Base-by-base conservation (phyloP, 2,888 invertebrate species). In the Stenodema calcarata region DNA sequence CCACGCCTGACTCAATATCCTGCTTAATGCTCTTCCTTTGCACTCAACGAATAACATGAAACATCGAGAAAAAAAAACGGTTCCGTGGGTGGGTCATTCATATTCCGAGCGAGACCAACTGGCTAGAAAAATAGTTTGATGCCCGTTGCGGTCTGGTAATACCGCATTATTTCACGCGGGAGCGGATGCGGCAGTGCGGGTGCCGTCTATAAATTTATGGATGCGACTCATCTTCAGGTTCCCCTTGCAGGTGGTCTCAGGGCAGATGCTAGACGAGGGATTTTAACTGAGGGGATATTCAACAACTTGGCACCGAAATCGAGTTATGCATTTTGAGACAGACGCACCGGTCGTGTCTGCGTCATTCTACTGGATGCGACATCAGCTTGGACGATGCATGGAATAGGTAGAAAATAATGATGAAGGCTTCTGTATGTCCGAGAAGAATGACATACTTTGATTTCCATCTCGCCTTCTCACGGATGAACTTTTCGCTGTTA, bases 161-260 rank as follows among this genome's bases (percentile, higher is more conserved):
- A 30, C 41, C 35, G 35, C 41, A 35, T 35, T 75, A 75, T 78
- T 78, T 78, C 78, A 27, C 27, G 27, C 27, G 27, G 79, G 28
- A 28, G 54, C 54, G 80, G 80, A 80, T 54, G 80, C 54, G 80
- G 80, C 50, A 50, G 80, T 80, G 80, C 80, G 80, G 80, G 80
- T 54, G 80, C 47, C 80, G 18, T 80, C 54, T 54, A 80, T 47
- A 80, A 80, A 80, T 80, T 80, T 80, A 28, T 80, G 30, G 80
- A 54, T 42, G 50, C 50, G 30, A 12, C 80, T 80, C 50, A 28
- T 4, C n/a, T 14, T 75, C 12, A 16, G 28, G 28, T 18, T 62
- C 62, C 0, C n/a, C 27, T 16, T 6, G 73, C 73, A 75, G 73
- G 73, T 75, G 73, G 62, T 18, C 27, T 1, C n/a, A 41, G 30